Evolutionary conservation across 2,888 invertebrate genomes (phyloP), one percentile per base, ranked within the genome.

Genomic region (Caenorhabditis sp.): DNA sequence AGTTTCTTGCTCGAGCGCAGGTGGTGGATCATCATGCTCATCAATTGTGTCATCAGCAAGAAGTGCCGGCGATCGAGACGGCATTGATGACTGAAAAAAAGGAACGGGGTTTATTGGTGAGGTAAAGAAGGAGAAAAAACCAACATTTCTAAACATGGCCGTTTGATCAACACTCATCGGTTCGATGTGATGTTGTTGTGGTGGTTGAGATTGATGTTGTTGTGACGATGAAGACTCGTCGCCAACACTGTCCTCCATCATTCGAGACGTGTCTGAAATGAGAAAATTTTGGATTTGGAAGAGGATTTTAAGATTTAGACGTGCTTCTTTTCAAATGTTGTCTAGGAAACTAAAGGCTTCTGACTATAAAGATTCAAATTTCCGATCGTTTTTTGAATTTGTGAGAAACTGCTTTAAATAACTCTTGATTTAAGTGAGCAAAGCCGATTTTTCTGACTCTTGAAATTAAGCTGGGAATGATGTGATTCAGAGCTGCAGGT

Each of bases 1-100:
- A 20, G 96, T 96, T 90, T 97, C 97, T 89, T 95, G 95, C 64
- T 95, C 94, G 85, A 97, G 90, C 88, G 95, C 95, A 17, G 95
- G 96, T 21, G 95, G 85, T 8, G 83, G 68, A 17, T 68, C 74
- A 23, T 61, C 71, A 14, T 78, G 84, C 5, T 80, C 70, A 14
- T 64, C 70, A 14, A 64, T 31, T 50, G 17, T 31, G 21, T 10
- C 20, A 26, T n/a, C 26, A 59, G 59, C 59, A 21, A 27, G 50
- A 5, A 62, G 52, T n/a, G 53, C 62, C 17, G 62, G 31, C 12
- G 50, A 26, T 27, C 52, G 17, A 10, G 53, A 27, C 17, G 56
- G 38, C 21, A 59, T 43, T 27, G 66, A 38, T 21, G 59, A 4
- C 36, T 36, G 38, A 36, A 59, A 36, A 38, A 7, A 31, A 25